Evolutionary conservation across 2,113 vertebrate species (phyloP), one percentile per base, ranked within the genome.

Genomic region (Coracopsis vasa): DNA sequence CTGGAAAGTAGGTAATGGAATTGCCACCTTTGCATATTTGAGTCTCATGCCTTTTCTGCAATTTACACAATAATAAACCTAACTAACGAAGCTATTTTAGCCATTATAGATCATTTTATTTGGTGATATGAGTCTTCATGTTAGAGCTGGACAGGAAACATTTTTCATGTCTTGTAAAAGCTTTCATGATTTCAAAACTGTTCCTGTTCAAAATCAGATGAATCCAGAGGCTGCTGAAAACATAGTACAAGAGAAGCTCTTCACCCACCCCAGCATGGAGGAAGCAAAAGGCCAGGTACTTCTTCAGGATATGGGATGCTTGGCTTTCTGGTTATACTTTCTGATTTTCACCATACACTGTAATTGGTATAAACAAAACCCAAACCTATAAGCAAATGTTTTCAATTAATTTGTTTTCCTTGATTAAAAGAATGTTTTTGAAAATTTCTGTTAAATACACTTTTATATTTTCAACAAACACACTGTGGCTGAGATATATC

Each of bases 151-250:
- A 69, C 70, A 82, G 62, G 61, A 96, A 91, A 72, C 3, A 41
- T 62, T 95, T 91, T 91, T 72, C n/a, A 9, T 77, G 48, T 75
- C n/a, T 87, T 80, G 13, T 88, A 91, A 95, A 94, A 95, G 4
- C 23, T 87, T 91, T 45, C 25, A 45, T 61, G 48, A 77, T 90
- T 62, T 91, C 61, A 88, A 69, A 91, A 44, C 37, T 89, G 24
- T 73, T 95, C 37, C 62, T 82, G 29, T 69, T 82, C 4, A 15
- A 80, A 91, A 88, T 85, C 53, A 90, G 41, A 33, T 82, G 70
- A 85, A 58, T 45, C 78, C 45, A 71, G 48, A 37, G 62, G 61
- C 42, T 84, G 35, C 65, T 50, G 37, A 84, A 85, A 94, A 60
- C 13, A 10, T 4, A 33, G 4, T n/a, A 23, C 44, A 45, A 84